Evolutionary conservation across 2,113 vertebrate species (phyloP), one percentile per base, ranked within the genome.

Genomic region (Corydoras maculifer): DNA sequence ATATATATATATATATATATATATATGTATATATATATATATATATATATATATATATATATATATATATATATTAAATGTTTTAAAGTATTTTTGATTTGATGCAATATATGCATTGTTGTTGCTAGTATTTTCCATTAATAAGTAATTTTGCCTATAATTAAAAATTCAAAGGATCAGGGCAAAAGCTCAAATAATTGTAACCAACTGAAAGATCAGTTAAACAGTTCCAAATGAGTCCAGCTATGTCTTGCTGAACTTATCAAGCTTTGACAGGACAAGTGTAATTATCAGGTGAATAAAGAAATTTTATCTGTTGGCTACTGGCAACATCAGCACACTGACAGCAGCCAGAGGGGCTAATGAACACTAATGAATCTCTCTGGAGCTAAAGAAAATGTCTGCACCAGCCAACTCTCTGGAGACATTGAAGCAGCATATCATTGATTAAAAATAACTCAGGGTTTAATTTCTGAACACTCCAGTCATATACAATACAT

Each of bases 361-460:
- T 75, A 75, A 78, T 73, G 70, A 78, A 73, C 69, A 49, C 60
- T 63, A 76, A 71, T 73, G 51, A 77, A 62, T 74, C 71, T 60
- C 65, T 32, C 29, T 57, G 18, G 58, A 58, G 32, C 8, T 43
- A 73, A 62, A 67, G 58, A 48, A 73, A 43, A 62, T 51, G 58
- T 68, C 72, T 73, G 72, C 50, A 62, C 58, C 43, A 43, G 35
- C 7, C 35, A 5, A 8, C 4, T 43, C 35, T 32, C 31, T 61
- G 30, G 30, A 62, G 30, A 67, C 58, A 25, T 8, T 67, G 64
- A 73, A 67, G 50, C 15, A 68, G 49, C 31, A 61, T 9, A 7
- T 54, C 6, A 9, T 67, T 8, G 31, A 55, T 73, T 73, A 67
- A 50, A 1, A 54, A 13, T 25, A 60, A 73, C 58, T 61, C 13